Conservation (phyloP, 1,140 invertebrate species). For the Homalodisca vitripennis region DNA sequence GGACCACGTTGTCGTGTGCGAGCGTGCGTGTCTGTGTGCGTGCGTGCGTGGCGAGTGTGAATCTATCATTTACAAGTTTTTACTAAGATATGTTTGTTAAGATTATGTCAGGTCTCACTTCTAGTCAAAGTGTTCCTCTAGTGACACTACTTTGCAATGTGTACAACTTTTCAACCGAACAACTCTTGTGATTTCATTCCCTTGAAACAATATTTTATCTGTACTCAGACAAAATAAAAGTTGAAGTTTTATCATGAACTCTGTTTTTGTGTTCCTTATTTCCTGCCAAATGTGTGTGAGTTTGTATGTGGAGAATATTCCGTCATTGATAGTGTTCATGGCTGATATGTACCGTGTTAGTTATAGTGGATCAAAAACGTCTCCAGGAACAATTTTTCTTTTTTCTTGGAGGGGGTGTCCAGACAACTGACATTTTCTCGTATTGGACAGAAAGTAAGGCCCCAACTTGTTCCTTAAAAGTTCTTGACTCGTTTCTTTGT, state of each 20-base stretch:
- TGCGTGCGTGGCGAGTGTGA: conserved; percentile 7
- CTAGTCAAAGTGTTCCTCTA: conserved; percentile 29
- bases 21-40: conserved; percentile 11
- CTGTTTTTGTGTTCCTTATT: background rate
- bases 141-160: conserved; percentile 22
- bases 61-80: conserved; percentile 26
- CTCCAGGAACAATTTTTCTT: too few species aligned
- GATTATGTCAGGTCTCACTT: conserved; percentile 1
- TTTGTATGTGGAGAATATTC: too few species aligned
- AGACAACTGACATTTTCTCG: too few species aligned
- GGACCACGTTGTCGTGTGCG: conserved; percentile 7
- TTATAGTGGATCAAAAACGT: too few species aligned
- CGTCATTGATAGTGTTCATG: too few species aligned
- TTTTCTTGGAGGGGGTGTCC: too few species aligned
- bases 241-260: conserved; percentile 25
- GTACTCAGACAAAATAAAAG: conserved; percentile 29
- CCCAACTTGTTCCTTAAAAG: too few species aligned
- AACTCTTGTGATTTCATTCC: conserved; percentile 29
- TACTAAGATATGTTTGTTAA: conserved; percentile 29
- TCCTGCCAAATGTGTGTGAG: too few species aligned
- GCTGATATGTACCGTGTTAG: too few species aligned
- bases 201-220: conserved; percentile 31
- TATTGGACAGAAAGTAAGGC: too few species aligned
- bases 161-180: conserved; percentile 27
- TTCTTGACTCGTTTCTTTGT: too few species aligned